Evolutionary conservation across 2,797 vertebrate genomes (phyloP).

Genomic region (Peromyscus nudipes): DNA sequence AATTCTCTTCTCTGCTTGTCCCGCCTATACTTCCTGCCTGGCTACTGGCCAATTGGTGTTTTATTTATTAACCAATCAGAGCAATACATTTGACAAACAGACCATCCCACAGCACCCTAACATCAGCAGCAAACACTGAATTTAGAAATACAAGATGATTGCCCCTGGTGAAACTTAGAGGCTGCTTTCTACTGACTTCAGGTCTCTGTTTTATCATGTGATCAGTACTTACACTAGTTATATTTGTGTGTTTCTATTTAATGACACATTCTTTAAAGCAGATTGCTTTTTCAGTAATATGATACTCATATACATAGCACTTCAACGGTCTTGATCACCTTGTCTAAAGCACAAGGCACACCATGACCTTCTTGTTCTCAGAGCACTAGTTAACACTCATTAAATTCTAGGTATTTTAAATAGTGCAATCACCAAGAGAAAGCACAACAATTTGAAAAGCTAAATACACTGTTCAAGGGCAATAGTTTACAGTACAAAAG

Average conservation of each 20-base stretch:
- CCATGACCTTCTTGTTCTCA: not conserved
- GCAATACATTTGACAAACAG: too few relatives aligned
- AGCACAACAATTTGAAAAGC: not conserved
- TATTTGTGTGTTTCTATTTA: not conserved
- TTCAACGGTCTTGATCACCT: not conserved
- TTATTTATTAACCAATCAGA: too few relatives aligned
- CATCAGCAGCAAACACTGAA: not conserved
- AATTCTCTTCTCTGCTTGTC: too few relatives aligned
- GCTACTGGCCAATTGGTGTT: too few relatives aligned
- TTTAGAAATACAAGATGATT: not conserved
- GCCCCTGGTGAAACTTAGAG: not conserved
- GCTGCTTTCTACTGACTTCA: not conserved
- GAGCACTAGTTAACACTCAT: too few relatives aligned
- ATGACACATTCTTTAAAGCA: not conserved
- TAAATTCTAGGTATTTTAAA: not conserved
- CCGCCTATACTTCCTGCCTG: too few relatives aligned
- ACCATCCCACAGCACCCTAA: too few relatives aligned
- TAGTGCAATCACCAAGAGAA: not conserved
- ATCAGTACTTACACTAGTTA: not conserved
- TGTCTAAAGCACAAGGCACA: too few relatives aligned
- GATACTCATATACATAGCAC: not conserved
- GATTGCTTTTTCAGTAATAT: not conserved
- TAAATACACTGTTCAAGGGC: not conserved
- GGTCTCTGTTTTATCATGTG: not conserved
- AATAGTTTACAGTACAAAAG: not conserved